phyloP scores from a whole-genome alignment of 1,140 invertebrate genomes.

The Monochamus saltuarius region DNA sequence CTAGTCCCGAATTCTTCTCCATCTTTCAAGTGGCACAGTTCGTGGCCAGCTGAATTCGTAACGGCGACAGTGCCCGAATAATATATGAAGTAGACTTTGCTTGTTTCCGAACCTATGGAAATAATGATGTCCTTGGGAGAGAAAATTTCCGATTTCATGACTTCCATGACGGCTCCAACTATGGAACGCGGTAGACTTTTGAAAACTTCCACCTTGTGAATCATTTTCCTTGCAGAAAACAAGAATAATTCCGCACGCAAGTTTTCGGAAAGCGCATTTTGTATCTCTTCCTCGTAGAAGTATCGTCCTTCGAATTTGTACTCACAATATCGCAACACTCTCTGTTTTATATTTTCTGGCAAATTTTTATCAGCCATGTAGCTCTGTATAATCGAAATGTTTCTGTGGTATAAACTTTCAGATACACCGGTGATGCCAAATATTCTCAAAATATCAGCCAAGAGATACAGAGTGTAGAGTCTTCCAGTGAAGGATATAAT shows the following conservation, averaged over 20 bases:
- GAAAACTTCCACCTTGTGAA: conserved; percentile 51
- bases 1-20: conserved; percentile 29
- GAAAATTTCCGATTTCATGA: conserved; percentile 50
- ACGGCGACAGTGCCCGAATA: conserved; percentile 55
- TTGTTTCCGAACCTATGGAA: conserved; percentile 43
- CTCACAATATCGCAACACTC: conserved; percentile 14
- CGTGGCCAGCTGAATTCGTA: conserved; percentile 6
- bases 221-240: conserved; percentile 47
- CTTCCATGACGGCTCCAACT: conserved; percentile 44
- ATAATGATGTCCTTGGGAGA: conserved; percentile 55
- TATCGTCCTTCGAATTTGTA: conserved; percentile 26
- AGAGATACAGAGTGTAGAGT: conserved; percentile 25
- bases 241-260: conserved; percentile 50
- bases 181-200: conserved; percentile 41
- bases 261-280: conserved; percentile 28
- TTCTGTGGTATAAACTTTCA: conserved; percentile 28
- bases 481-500: conserved; percentile 19
- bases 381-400: conserved; percentile 13
- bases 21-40: conserved; percentile 23
- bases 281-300: conserved; percentile 28
- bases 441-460: conserved; percentile 21
- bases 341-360: conserved; percentile 16
- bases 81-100: conserved; percentile 53
- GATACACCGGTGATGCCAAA: conserved; percentile 27
- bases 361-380: conserved; percentile 25